A percentile compares a stretch with the other conserved stretches of the same genome.
Conservation (phyloP, 2,797 vertebrate genomes). For the Amniataba percoides region DNA sequence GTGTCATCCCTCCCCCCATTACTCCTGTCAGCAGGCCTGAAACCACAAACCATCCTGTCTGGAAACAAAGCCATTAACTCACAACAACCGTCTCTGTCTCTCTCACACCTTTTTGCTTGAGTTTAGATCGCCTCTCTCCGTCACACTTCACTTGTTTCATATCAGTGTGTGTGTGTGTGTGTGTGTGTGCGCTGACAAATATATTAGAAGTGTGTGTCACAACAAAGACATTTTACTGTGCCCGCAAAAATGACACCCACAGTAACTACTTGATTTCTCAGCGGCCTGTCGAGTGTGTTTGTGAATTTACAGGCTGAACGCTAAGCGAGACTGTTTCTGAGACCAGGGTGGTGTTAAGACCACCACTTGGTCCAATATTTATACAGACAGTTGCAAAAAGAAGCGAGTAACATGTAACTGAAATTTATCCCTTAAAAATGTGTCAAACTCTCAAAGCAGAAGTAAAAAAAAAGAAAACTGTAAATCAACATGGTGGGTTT, state of each 20-base stretch:
- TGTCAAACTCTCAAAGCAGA: background rate
- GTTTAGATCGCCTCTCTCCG: conserved; percentile 31
- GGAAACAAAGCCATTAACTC: conserved; percentile 70
- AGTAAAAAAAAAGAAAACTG: background rate
- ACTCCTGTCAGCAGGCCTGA: conserved; percentile 77
- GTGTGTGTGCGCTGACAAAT: conserved; percentile 32
- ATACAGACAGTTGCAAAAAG: background rate
- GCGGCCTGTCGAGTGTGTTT: background rate
- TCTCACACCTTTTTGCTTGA: conserved; percentile 55
- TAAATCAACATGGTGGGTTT: background rate
- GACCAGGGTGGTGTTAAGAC: background rate
- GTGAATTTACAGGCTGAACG: background rate
- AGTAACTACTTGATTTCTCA: conserved; percentile 10
- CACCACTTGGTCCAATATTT: background rate
- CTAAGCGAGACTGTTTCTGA: background rate
- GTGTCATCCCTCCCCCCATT: conserved; percentile 74
- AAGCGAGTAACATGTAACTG: background rate
- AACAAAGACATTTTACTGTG: conserved; percentile 35
- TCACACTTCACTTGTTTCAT: conserved; percentile 39
- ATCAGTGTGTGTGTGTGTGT: background rate
- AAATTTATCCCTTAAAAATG: background rate
- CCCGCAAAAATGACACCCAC: conserved; percentile 28
- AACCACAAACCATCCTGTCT: conserved; percentile 72
- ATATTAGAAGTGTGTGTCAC: conserved; percentile 28
- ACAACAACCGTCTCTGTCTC: conserved; percentile 55